Percentiles rank a stretch among this genome's conserved stretches.
Conservation (phyloP, 2,797 vertebrate species). For the Semotilus atromaculatus region DNA sequence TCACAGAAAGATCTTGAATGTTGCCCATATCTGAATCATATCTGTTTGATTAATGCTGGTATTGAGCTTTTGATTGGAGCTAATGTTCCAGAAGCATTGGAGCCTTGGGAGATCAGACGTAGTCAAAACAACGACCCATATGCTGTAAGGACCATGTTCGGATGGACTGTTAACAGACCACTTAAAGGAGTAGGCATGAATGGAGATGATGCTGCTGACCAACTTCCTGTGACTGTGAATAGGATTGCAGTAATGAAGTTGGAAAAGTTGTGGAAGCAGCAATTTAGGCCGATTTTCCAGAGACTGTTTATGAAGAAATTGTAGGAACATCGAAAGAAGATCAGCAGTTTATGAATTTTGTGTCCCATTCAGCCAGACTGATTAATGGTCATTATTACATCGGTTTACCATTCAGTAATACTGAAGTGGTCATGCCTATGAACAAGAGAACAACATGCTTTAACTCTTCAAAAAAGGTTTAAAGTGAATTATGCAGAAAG, state of each 20-base stretch:
- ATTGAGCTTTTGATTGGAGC: background rate
- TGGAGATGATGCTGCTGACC: background rate
- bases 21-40: background rate
- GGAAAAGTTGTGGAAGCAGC: background rate
- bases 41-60: background rate
- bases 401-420: conserved; percentile 6
- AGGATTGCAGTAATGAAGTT: background rate
- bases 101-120: background rate
- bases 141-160: background rate
- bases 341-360: background rate
- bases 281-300: conserved; percentile 33
- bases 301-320: background rate
- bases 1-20: background rate
- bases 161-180: background rate
- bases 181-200: background rate
- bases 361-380: background rate
- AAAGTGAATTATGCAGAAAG: conserved; percentile 11
- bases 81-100: background rate
- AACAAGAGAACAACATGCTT: conserved; percentile 10
- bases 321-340: background rate
- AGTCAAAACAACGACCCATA: background rate
- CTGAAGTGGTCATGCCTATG: conserved; percentile 3
- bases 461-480: conserved; percentile 15
- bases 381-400: conserved; percentile 13
- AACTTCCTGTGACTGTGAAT: background rate